Base-by-base conservation (phyloP, 2,113 vertebrate genomes). In the Crotalus helleri region DNA sequence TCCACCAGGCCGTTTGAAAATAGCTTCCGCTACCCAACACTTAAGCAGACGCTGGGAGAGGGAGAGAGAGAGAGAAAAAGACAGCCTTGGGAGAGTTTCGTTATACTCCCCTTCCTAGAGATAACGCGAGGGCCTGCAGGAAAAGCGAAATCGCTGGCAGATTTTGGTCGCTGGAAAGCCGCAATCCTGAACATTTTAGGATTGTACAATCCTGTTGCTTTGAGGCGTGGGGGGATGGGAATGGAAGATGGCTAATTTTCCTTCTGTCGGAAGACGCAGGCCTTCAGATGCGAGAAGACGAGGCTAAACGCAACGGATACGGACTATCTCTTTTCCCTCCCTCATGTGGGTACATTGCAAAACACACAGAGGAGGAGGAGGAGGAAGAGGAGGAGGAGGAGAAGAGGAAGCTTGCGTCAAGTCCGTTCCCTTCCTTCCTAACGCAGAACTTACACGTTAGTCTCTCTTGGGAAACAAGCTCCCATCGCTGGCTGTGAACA, bases 41-140 rank as follows among this genome's bases (percentile, higher is more conserved):
- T 15, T 33, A 74, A 74, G 23, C 85, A 86, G 49, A 86, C 23
- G 21, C 46, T 29, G 5, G 24, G 24, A 2, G 58, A 15, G 21
- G 7, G 2, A 3, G 23, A 0, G 1, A 46, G 46, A 46, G 4
- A 46, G 4, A 1, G n/a, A 1, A 57, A 21, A 19, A 33, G 53
- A 11, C 19, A 21, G 24, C 49, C 24, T 53, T 49, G 46, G 1
- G 49, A 69, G 64, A n/a, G 86, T 3, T 87, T 29, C 24, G 4
- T 51, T 24, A 1, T 8, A 2, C 51, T 11, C 17, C 3, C 81
- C 44, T 64, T 24, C 26, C 23, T 74, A 6, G n/a, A 74, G n/a
- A 19, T 39, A n/a, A 15, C 4, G 11, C 13, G 61, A 10, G 61
- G 61, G 26, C 15, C 17, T 86, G 21, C 46, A 26, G 21, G 26